Conservation (phyloP, 2,113 vertebrate species). For the Leptobrachium ailaonicum region DNA sequence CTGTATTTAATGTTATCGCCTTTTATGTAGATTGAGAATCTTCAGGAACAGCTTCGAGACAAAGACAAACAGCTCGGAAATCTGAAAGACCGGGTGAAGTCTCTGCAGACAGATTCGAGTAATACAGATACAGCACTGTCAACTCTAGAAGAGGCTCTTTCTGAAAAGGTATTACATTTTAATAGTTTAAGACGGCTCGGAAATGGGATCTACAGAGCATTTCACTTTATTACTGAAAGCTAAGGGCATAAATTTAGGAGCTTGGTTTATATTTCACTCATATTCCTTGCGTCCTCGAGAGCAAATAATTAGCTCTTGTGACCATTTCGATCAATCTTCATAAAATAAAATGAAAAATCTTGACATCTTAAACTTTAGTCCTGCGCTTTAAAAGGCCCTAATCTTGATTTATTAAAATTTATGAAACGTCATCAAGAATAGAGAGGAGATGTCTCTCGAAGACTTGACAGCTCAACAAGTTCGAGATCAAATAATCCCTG, state of each 20-base stretch:
- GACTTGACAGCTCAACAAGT: no score
- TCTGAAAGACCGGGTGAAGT: slow-evolving; percentile 90
- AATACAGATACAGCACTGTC: slow-evolving; percentile 94
- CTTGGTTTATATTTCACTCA: no score
- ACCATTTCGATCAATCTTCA: no score
- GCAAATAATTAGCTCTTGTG: no score
- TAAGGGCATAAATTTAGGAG: not conserved
- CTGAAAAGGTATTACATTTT: slow-evolving; percentile 83
- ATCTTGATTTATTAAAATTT: no score
- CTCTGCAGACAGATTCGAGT: slow-evolving; percentile 92
- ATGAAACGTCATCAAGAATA: no score
- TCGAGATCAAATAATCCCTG: no score
- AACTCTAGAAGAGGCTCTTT: slow-evolving; percentile 91
- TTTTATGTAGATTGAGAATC: slow-evolving; percentile 89
- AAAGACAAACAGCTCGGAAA: slow-evolving; percentile 94
- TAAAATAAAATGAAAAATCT: no score
- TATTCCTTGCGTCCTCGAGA: no score
- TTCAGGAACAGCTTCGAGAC: slow-evolving; percentile 94
- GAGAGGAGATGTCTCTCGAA: no score
- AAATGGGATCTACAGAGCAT: not conserved
- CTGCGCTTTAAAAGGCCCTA: no score
- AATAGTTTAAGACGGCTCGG: not conserved
- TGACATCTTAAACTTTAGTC: no score
- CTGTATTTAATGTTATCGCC: slow-evolving; percentile 12
- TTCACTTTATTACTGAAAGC: not conserved